Base-by-base conservation (phyloP, 2,888 invertebrate genomes). In the Therioaphis trifolii region DNA sequence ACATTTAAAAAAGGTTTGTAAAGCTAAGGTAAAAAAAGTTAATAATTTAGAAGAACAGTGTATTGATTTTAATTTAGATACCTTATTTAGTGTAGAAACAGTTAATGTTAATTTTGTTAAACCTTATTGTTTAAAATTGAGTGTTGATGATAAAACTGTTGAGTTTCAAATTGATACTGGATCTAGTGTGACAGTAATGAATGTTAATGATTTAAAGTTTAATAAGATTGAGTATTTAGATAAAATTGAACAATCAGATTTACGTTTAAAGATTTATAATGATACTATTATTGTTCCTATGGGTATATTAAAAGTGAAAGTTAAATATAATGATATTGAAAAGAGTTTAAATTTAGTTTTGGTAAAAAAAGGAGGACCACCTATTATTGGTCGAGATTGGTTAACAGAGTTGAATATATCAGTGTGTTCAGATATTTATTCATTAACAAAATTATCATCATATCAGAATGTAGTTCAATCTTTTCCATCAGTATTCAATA, bases 1-100 rank as follows among this genome's bases (percentile, higher is more conserved):
- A 1, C 69, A 71, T 71, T 35, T 80, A 21, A 43, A 68, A 12
- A 71, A 18, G 7, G 58, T 40, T 1, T 55, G 40, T 40, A 69
- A 71, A 35, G 52, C 55, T 85, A 24, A 85, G 61, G n/a, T 24
- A 75, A 9, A 84, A 84, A 72, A 82, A n/a, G 29, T 55, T 68
- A 58, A 72, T 49, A 49, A 43, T 43, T 9, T 68, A 0, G 21
- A 21, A n/a, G n/a, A n/a, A n/a, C n/a, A n/a, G n/a, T n/a, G n/a
- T n/a, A n/a, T n/a, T n/a, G n/a, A n/a, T n/a, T n/a, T n/a, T n/a
- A n/a, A n/a, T n/a, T n/a, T n/a, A n/a, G n/a, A n/a, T n/a, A 43
- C 2, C 43, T 66, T 66, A 27, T 66, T 5, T n/a, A 66, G 35
- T 66, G 35, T 66, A 66, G n/a, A 35, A 66, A 66, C 43, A 12